A percentile compares a stretch with the other conserved stretches of the same genome.
Evolutionary conservation across 2,888 invertebrate species (phyloP).

Genomic region (Ophonus ardosiacus): DNA sequence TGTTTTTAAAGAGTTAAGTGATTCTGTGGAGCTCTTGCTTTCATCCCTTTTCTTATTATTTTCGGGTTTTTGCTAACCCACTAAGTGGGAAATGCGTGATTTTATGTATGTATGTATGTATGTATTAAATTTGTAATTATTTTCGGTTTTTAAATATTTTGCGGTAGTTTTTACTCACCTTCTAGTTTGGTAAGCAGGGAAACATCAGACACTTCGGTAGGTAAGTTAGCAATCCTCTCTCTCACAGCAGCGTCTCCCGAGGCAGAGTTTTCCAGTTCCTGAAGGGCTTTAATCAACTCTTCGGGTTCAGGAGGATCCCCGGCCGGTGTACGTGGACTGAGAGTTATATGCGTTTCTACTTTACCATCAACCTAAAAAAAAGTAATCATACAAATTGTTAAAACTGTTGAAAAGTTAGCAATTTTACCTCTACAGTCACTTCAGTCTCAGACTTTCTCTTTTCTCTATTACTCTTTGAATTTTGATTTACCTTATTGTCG

Average conservation of each 20-base stretch:
- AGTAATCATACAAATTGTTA: conserved; percentile 12
- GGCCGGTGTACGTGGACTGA: conserved; percentile 88
- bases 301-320: conserved; percentile 96
- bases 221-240: conserved; percentile 94
- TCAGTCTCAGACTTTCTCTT: conserved; percentile 78
- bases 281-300: conserved; percentile 89
- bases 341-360: conserved; percentile 85
- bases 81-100: too few relatives aligned
- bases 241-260: conserved; percentile 96
- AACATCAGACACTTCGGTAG: conserved; percentile 96
- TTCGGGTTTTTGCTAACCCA: too few relatives aligned
- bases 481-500: conserved; percentile 71
- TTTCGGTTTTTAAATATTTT: too few relatives aligned
- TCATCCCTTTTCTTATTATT: too few relatives aligned
- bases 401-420: neutral
- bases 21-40: too few relatives aligned
- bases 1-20: too few relatives aligned
- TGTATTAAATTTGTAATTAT: too few relatives aligned
- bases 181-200: conserved; percentile 90
- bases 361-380: conserved; percentile 81
- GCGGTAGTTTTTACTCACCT: conserved; percentile 76
- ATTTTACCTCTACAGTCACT: conserved; percentile 72
- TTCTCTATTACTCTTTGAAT: conserved; percentile 71
- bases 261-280: conserved; percentile 95
- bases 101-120: too few relatives aligned